Evolutionary conservation across 2,888 invertebrate species (phyloP).

Genomic region (Exocentrus adspersus): DNA sequence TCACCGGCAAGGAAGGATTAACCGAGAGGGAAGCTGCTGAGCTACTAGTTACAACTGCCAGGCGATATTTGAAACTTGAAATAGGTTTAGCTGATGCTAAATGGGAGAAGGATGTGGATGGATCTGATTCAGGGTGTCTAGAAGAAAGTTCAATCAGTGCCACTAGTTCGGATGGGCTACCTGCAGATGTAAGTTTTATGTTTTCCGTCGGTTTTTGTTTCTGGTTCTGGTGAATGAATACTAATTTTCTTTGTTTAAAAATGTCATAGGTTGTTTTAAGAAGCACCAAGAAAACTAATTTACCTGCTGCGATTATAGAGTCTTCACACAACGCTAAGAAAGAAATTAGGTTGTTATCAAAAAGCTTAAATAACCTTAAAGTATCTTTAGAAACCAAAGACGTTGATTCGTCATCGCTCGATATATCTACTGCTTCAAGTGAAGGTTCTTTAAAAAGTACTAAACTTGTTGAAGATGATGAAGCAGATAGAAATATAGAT

Average conservation of each 20-base stretch:
- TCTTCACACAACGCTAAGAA: background rate
- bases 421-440: conserved; percentile 33
- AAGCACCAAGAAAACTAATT: background rate
- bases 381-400: background rate
- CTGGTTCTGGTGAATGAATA: background rate
- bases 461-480: conserved; percentile 35
- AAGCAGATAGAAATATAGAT: conserved; percentile 10
- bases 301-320: background rate
- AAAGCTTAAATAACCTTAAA: background rate
- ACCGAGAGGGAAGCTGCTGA: conserved; percentile 85
- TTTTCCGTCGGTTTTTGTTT: background rate
- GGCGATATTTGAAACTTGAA: conserved; percentile 76
- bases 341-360: background rate
- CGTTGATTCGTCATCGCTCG: conserved; percentile 18
- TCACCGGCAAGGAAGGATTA: conserved; percentile 82
- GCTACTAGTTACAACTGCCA: conserved; percentile 77
- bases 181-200: conserved; percentile 5
- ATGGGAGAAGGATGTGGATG: conserved; percentile 65
- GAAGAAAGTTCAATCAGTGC: background rate
- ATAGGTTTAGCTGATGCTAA: conserved; percentile 77
- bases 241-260: background rate
- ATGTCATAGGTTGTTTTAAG: background rate
- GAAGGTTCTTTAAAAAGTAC: conserved; percentile 33
- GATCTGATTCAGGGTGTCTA: background rate
- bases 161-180: background rate